Percentiles rank a stretch among this genome's conserved stretches.
phyloP scores from a whole-genome alignment of 2,888 invertebrate genomes.

The Oscheius sp. region DNA sequence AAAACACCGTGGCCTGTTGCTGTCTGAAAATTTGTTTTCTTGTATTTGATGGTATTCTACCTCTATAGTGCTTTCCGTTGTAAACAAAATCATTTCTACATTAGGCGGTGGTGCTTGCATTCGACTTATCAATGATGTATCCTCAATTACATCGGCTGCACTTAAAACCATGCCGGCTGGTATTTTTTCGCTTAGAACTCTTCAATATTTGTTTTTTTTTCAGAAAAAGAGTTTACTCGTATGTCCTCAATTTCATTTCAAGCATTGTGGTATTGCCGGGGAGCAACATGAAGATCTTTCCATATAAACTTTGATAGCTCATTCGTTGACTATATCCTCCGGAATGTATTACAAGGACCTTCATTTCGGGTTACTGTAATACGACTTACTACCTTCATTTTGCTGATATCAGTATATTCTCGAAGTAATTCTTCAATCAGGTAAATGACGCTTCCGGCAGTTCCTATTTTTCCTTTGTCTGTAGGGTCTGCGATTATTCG shows the following conservation, averaged over 20 bases:
- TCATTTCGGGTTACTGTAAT: no score
- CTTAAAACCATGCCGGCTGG: constrained; percentile 71
- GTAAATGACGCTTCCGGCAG: constrained; percentile 46
- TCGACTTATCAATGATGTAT: constrained; percentile 61
- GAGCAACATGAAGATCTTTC: constrained; percentile 71
- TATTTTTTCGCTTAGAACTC: not conserved
- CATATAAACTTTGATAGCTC: constrained; percentile 72
- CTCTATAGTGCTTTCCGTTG: constrained; percentile 37
- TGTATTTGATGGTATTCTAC: constrained; percentile 1
- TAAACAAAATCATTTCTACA: constrained; percentile 47
- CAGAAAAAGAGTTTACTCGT: constrained; percentile 52
- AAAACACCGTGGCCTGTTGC: constrained; percentile 55
- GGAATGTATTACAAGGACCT: constrained; percentile 72
- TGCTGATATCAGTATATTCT: not conserved
- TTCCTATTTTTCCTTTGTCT: no score
- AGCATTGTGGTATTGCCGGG: constrained; percentile 66
- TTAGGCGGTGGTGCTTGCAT: no score
- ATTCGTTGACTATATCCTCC: constrained; percentile 73
- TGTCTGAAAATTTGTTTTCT: constrained; percentile 23
- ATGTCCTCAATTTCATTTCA: constrained; percentile 71
- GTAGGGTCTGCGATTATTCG: constrained; percentile 35
- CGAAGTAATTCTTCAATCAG: constrained; percentile 26
- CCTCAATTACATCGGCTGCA: constrained; percentile 72
- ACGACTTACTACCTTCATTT: not conserved
- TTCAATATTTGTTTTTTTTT: not conserved